These are phyloP conservation scores for Gobius niger DNA, from an alignment of 2,113 vertebrate species.

Conservation along the genomic window DNA sequence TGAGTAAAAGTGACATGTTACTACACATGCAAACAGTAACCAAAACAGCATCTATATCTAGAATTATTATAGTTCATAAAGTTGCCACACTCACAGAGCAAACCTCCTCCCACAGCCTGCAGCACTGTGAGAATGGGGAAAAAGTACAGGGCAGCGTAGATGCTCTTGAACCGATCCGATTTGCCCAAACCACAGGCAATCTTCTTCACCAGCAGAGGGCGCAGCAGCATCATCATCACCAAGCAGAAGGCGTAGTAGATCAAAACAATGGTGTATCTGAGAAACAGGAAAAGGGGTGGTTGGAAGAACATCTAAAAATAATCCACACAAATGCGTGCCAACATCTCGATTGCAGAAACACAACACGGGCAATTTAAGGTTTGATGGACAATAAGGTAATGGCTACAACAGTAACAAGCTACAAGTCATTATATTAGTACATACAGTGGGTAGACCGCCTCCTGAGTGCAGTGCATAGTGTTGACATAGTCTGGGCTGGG, in stretches of 20 bases:
- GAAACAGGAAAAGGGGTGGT: background rate
- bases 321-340: background rate
- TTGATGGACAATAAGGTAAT: no score
- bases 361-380: no score
- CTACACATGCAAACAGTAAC: no score
- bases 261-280: conserved; percentile 94
- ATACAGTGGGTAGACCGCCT: conserved; percentile 94
- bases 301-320: background rate
- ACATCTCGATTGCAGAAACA: background rate
- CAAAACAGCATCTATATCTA: background rate
- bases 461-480: conserved; percentile 95
- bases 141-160: conserved; percentile 97
- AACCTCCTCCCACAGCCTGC: conserved; percentile 93
- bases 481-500: conserved; percentile 95
- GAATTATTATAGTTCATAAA: background rate
- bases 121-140: conserved; percentile 95
- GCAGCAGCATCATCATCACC: conserved; percentile 94
- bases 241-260: conserved; percentile 97
- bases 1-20: background rate
- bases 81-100: conserved; percentile 86
- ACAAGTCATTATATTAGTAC: background rate
- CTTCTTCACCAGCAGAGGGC: conserved; percentile 96
- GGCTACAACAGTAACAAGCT: no score
- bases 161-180: conserved; percentile 93
- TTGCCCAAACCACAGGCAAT: conserved; percentile 95